These are phyloP conservation scores for Cryptocephalus moraei DNA, from an alignment of 2,888 invertebrate species.

Conservation along the genomic window DNA sequence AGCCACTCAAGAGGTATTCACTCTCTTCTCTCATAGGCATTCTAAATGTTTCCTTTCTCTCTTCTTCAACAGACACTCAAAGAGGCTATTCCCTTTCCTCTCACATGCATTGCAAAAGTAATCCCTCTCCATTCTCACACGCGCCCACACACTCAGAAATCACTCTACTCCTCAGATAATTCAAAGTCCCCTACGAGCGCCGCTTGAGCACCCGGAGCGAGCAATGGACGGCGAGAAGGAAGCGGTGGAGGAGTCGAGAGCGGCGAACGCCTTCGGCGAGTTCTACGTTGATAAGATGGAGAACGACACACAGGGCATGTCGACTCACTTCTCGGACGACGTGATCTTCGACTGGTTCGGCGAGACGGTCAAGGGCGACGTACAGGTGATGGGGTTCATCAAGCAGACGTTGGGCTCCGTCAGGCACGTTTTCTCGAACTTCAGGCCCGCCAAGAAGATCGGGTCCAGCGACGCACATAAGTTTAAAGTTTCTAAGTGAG, in stretches of 20 bases:
- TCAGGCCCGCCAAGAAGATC: conserved; percentile 26
- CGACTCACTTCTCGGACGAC: conserved; percentile 31
- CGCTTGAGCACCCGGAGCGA: background rate
- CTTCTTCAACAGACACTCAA: too few species aligned
- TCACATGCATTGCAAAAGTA: too few species aligned
- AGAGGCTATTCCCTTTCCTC: too few species aligned
- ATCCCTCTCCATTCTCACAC: background rate
- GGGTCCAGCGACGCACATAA: conserved; percentile 32
- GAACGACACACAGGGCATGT: conserved; percentile 26
- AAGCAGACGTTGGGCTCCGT: conserved; percentile 39
- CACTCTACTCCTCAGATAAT: background rate
- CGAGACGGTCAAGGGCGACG: conserved; percentile 46
- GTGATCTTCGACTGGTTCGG: conserved; percentile 56
- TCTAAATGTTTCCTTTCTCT: too few species aligned
- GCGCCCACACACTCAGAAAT: background rate
- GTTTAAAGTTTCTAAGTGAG: conserved; percentile 25
- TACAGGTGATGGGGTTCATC: conserved; percentile 47
- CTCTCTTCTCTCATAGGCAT: too few species aligned
- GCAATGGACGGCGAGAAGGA: conserved; percentile 12
- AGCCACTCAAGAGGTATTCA: too few species aligned
- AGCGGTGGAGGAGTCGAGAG: conserved; percentile 22
- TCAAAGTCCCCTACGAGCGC: background rate
- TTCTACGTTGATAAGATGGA: conserved; percentile 34
- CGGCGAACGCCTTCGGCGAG: conserved; percentile 27
- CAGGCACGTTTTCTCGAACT: conserved; percentile 27